Evolutionary conservation across 2,113 vertebrate genomes (phyloP).

Genomic region (Nipponia nippon): DNA sequence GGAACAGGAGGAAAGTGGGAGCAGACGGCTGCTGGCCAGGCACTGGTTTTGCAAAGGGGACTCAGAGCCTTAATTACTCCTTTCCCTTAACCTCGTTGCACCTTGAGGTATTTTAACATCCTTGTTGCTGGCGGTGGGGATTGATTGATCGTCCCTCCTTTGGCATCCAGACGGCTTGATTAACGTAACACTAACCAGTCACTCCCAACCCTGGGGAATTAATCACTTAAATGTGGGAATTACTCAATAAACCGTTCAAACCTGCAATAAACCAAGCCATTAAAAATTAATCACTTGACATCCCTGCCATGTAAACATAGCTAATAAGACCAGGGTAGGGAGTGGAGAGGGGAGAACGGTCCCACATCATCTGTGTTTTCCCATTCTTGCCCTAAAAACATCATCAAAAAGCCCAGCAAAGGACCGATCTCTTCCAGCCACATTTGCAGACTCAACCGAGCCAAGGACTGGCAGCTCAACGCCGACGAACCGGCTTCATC

Average conservation of each 20-base stretch:
- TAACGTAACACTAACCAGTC: conserved; percentile 57
- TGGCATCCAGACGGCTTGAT: conserved; percentile 65
- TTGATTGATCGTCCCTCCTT: conserved; percentile 51
- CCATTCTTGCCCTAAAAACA: background rate
- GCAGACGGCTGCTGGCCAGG: background rate
- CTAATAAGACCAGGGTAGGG: background rate
- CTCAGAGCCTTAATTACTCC: conserved; percentile 54
- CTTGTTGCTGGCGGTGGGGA: conserved; percentile 21
- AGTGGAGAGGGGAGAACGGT: fast-evolving
- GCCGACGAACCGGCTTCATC: fast-evolving
- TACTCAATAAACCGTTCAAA: conserved; percentile 73
- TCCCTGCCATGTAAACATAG: conserved; percentile 52
- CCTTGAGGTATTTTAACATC: conserved; percentile 55
- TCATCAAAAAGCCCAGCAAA: background rate
- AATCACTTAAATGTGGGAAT: conserved; percentile 72
- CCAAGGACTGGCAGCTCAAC: background rate
- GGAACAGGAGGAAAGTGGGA: background rate
- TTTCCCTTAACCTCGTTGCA: conserved; percentile 44
- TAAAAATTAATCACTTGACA: conserved; percentile 74
- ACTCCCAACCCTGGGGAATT: conserved; percentile 70
- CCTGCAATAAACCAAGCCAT: conserved; percentile 68
- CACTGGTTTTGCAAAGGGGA: background rate
- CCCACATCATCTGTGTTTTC: fast-evolving
- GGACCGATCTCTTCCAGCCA: fast-evolving
- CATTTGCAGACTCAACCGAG: fast-evolving